Evolutionary conservation across 1,140 invertebrate genomes (phyloP), one percentile per base, ranked within the genome.

Genomic region (Hirudo medicinalis): DNA sequence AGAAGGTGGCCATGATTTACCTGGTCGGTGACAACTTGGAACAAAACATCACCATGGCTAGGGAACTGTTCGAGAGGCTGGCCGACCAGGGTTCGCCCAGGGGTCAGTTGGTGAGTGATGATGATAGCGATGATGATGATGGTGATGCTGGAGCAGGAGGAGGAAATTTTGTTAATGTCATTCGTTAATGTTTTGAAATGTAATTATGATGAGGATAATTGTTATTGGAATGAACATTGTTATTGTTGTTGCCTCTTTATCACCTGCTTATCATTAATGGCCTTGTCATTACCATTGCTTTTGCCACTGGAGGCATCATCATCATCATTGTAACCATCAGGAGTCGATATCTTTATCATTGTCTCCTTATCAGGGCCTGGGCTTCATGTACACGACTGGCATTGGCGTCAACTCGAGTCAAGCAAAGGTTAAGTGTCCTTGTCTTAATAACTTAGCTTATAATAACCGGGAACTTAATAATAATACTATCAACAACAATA

Each of bases 371-470:
- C 78, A 93, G 91, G 92, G 88, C 74, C 82, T 94, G 76, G 92
- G 89, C 27, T 92, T 95, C 80, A 83, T 97, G 67, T 89, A 95
- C 82, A 90, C 92, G 27, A 88, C 89, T 70, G 95, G 94, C 13
- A 85, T 95, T 20, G 83, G 82, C 53, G 87, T 91, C 0, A 89
- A 91, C 77, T 89, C 91, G 1, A 94, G 90, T 75, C 91, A 94
- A 81, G 87, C 90, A 0, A 87, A 89, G 77, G 80, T 82, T 76
- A 63, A n/a, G n/a, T n/a, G n/a, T n/a, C n/a, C n/a, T n/a, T n/a
- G n/a, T n/a, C n/a, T n/a, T n/a, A n/a, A n/a, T n/a, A n/a, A n/a
- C n/a, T n/a, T n/a, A n/a, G n/a, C n/a, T n/a, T n/a, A n/a, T n/a
- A n/a, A n/a, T n/a, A n/a, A n/a, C n/a, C n/a, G n/a, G n/a, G n/a